Percentiles rank a stretch among this genome's conserved stretches.
Evolutionary conservation across 2,888 invertebrate species (phyloP).

Genomic region (Agriopis marginaria): DNA sequence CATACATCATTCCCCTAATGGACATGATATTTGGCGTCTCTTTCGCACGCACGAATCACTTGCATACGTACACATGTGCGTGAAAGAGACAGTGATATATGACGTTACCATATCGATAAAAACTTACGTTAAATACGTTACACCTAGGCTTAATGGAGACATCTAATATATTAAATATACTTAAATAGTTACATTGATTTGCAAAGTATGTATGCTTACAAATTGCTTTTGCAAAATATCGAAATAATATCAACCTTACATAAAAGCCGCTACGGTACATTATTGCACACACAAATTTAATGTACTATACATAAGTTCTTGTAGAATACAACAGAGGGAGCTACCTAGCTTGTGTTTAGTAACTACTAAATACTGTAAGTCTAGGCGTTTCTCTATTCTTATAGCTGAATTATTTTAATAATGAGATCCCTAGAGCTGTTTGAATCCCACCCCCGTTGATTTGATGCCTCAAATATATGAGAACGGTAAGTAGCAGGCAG

Average conservation of each 20-base stretch:
- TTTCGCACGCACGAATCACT: constrained; percentile 55
- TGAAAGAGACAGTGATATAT: constrained; percentile 68
- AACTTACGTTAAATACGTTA: constrained; percentile 81
- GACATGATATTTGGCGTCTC: constrained; percentile 70
- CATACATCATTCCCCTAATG: constrained; percentile 82
- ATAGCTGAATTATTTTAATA: constrained; percentile 7
- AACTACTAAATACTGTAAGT: constrained; percentile 14
- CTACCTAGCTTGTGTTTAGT: constrained; percentile 17
- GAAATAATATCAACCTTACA: constrained; percentile 39
- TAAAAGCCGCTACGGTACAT: constrained; percentile 14
- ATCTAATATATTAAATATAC: constrained; percentile 83
- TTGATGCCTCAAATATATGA: background rate
- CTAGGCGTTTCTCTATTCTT: constrained; percentile 14
- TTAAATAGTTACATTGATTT: constrained; percentile 78
- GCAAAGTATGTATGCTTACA: constrained; percentile 58
- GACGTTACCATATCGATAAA: constrained; percentile 78
- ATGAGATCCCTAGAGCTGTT: background rate
- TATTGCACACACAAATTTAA: constrained; percentile 26
- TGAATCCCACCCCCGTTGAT: background rate
- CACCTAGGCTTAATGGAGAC: constrained; percentile 77
- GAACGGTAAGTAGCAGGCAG: too few species aligned
- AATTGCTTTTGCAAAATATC: constrained; percentile 55
- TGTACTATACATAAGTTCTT: constrained; percentile 18
- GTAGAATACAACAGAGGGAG: constrained; percentile 11
- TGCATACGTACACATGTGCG: constrained; percentile 47